Base-by-base conservation (phyloP, 2,113 vertebrate genomes). In the Bagarius yarrelli region DNA sequence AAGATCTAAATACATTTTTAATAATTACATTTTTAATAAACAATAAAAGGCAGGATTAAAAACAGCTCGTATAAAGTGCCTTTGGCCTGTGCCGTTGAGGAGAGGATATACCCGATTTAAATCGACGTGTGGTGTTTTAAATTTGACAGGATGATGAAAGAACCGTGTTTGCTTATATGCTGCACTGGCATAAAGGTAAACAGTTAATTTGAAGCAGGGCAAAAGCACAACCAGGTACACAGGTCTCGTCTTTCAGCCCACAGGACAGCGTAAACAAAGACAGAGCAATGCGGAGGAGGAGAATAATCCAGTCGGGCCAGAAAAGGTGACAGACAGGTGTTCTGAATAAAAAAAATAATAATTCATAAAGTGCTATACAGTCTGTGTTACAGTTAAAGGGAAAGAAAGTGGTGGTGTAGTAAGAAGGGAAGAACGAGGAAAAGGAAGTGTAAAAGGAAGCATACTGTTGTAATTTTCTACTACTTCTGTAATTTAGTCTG, bases 241-340 rank as follows among this genome's bases (percentile, higher is more conserved):
- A 34, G 81, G 36, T 76, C 63, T 60, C 63, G 40, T 82, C 81
- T 76, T 82, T 77, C 81, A 82, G 21, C 72, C n/a, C 32, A 14
- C 9, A 21, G 52, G 59, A 66, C 5, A 23, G 53, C 21, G 25
- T 64, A 66, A 76, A 81, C 80, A 57, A 30, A 16, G 53, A 60
- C 30, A 57, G 34, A 15, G 57, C 50, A 81, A 75, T 16, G 50
- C 34, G 18, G 59, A 57, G 44, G 30, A 66, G 25, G 61, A 44
- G 15, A 57, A 57, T 47, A 14, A 27, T 30, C 55, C 52, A 23
- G 14, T 71, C 47, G 25, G 14, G 36, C 19, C 16, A 19, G 59
- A 16, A 71, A 25, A 73, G 27, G 50, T 72, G 67, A 72, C 25
- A 47, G 53, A 47, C 27, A 34, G 56, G 30, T 52, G 21, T 60